Evolutionary conservation across 2,113 vertebrate genomes (phyloP).

Genomic region (Megaleporinus macrocephalus): DNA sequence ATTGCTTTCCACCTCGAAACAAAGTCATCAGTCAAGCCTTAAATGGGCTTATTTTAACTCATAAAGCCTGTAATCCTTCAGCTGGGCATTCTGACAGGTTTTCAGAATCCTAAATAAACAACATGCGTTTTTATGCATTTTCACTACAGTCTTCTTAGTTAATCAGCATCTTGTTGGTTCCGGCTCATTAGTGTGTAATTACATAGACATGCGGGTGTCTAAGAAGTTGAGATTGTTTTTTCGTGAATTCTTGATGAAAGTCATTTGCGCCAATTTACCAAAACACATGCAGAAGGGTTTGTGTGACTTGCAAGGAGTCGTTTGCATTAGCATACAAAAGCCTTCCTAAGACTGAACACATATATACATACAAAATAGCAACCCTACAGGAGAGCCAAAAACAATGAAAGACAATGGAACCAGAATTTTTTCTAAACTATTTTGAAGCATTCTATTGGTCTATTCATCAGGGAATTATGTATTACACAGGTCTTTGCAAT

Average conservation of each 20-base stretch:
- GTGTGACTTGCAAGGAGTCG: no score
- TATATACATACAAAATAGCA: no score
- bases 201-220: slow-evolving; percentile 25
- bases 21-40: neutral
- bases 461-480: no score
- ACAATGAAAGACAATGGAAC: no score
- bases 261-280: neutral
- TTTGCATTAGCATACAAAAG: no score
- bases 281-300: neutral
- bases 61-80: neutral
- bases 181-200: slow-evolving; percentile 51
- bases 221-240: slow-evolving; percentile 53
- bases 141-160: neutral
- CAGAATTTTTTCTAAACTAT: no score
- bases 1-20: neutral
- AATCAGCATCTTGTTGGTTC: slow-evolving; percentile 17
- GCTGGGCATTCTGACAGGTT: neutral
- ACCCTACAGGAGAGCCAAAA: no score
- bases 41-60: neutral
- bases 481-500: no score
- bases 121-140: neutral
- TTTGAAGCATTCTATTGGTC: no score
- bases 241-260: slow-evolving; percentile 29
- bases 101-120: neutral
- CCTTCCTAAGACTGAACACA: no score